A percentile compares a stretch with the other conserved stretches of the same genome.
These are phyloP conservation scores for Globicephala melas DNA, from an alignment of 2,113 vertebrate species.

Conservation along the genomic window DNA sequence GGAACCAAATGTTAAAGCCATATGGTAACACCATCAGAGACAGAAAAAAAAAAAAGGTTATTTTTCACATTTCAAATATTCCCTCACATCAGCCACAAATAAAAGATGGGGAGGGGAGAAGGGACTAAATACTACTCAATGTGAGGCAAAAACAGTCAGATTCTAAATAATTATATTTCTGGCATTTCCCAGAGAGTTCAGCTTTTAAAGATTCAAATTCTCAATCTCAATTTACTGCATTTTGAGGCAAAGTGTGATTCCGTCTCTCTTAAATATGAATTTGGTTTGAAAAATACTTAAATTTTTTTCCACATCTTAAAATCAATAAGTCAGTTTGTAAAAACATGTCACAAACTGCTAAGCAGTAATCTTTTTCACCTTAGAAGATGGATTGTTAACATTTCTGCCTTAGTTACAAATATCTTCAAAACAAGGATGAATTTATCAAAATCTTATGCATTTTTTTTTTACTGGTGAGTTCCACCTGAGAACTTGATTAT, in stretches of 20 bases:
- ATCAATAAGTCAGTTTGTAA: not conserved
- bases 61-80: conserved; percentile 60
- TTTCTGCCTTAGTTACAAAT: not conserved
- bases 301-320: not conserved
- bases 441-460: not conserved
- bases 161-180: not conserved
- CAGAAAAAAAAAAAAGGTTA: not conserved
- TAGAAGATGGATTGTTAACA: not conserved
- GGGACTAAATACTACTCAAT: not conserved
- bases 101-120: not conserved
- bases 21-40: conserved; percentile 57
- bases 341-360: not conserved
- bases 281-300: not conserved
- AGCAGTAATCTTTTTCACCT: not conserved
- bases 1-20: conserved; percentile 63
- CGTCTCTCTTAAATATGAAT: not conserved
- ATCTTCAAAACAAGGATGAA: not conserved
- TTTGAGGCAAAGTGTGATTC: not conserved
- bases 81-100: not conserved
- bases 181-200: not conserved
- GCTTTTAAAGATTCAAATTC: not conserved
- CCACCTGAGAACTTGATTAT: not conserved
- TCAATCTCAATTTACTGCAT: not conserved
- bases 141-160: not conserved
- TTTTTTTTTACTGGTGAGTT: not conserved